Percentiles rank a stretch among this genome's conserved stretches.
phyloP scores from a whole-genome alignment of 2,888 invertebrate species.

The Leptinotarsa tumamoca region DNA sequence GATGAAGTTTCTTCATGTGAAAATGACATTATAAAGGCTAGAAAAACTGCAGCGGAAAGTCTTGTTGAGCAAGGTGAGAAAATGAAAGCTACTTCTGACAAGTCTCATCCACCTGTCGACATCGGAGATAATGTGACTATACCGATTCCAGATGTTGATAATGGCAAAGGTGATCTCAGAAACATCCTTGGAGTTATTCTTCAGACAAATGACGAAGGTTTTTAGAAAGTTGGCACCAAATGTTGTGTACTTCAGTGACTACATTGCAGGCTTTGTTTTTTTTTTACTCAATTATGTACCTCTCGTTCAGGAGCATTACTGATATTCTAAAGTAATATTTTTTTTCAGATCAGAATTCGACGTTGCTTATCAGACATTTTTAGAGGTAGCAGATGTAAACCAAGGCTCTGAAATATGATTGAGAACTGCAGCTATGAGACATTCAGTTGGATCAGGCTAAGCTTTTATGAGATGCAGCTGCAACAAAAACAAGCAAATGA shows the following conservation, averaged over 20 bases:
- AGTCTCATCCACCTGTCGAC: too few relatives aligned
- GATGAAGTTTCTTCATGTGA: too few relatives aligned
- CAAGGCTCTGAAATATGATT: background rate
- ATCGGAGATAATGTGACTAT: background rate
- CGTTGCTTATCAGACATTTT: too few relatives aligned
- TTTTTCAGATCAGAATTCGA: too few relatives aligned
- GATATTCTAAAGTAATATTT: too few relatives aligned
- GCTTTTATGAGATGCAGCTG: background rate
- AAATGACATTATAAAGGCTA: too few relatives aligned
- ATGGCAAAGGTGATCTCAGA: constrained; percentile 42
- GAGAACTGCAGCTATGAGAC: background rate
- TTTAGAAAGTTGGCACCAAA: constrained; percentile 47
- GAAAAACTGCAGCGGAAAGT: too few relatives aligned
- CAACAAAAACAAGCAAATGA: background rate
- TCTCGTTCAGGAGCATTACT: too few relatives aligned
- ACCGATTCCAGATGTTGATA: constrained; percentile 32
- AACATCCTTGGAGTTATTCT: constrained; percentile 50
- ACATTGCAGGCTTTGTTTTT: too few relatives aligned
- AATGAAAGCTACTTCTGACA: too few relatives aligned
- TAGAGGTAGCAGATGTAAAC: background rate
- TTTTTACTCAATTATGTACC: too few relatives aligned
- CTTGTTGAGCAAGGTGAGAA: too few relatives aligned
- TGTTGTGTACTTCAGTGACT: constrained; percentile 33
- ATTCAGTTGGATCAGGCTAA: background rate
- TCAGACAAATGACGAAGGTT: constrained; percentile 42